A percentile compares a stretch with the other conserved stretches of the same genome.
phyloP scores from a whole-genome alignment of 92 coral and sea anemone genomes.

The Palythoa grandis region DNA sequence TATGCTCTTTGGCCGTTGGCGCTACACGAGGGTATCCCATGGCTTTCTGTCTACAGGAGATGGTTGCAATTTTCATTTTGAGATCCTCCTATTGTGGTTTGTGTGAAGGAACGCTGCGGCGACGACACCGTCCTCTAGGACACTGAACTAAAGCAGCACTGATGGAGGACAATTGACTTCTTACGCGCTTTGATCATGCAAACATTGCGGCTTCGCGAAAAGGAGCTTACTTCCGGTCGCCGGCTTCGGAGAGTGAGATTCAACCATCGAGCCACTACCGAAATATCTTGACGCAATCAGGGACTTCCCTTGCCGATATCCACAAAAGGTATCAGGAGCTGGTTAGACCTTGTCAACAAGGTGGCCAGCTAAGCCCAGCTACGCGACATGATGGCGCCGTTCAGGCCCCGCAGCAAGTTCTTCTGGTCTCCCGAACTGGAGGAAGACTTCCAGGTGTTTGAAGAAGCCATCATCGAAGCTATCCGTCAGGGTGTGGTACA shows the following conservation, averaged over 20 bases:
- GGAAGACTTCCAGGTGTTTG: conserved; percentile 19
- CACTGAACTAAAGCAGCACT: neutral
- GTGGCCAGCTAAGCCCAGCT: too few species aligned
- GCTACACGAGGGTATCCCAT: conserved; percentile 41
- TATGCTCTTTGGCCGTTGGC: conserved; percentile 41
- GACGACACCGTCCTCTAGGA: conserved; percentile 8
- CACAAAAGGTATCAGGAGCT: neutral
- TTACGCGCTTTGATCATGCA: neutral
- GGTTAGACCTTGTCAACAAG: conserved; percentile 43
- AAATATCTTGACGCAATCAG: too few species aligned
- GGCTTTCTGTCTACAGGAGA: neutral
- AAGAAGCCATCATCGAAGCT: conserved; percentile 39
- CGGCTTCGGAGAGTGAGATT: neutral
- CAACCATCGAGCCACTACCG: neutral
- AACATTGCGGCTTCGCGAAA: neutral
- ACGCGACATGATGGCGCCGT: neutral
- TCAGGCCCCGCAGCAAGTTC: conserved; percentile 8
- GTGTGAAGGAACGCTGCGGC: neutral
- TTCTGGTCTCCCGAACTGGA: conserved; percentile 33
- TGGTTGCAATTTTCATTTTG: neutral
- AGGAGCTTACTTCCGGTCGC: neutral
- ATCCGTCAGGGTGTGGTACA: conserved; percentile 45
- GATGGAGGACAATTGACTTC: neutral
- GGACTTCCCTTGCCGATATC: neutral
- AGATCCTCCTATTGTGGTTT: neutral